Evolutionary conservation across 2,113 vertebrate genomes (phyloP).

Genomic region (Alouatta palliata): DNA sequence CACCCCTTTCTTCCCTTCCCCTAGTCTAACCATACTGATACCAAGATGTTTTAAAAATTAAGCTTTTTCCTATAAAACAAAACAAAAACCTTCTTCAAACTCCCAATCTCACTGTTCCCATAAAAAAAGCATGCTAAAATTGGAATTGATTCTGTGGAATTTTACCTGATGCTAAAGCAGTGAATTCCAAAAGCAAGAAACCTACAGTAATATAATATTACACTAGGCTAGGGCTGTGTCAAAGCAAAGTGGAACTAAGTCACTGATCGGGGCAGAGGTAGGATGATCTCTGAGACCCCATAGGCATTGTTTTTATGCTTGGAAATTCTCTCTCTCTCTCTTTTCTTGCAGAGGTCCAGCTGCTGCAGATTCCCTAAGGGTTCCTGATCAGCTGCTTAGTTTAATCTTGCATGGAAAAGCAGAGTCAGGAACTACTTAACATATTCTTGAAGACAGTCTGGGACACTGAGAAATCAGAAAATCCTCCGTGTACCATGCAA

Average conservation of each 20-base stretch:
- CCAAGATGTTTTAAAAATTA: constrained; percentile 19
- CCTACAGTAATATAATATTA: constrained; percentile 1
- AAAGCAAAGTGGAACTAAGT: constrained; percentile 51
- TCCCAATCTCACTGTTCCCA: constrained; percentile 37
- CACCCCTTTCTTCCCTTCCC: constrained; percentile 22
- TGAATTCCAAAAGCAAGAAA: constrained; percentile 60
- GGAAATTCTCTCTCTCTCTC: background rate
- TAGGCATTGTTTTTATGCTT: background rate
- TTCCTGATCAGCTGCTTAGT: constrained; percentile 65
- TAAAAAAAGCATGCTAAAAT: constrained; percentile 35
- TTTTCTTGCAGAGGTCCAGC: constrained; percentile 32
- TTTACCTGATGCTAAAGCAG: constrained; percentile 21
- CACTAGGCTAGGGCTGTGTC: background rate
- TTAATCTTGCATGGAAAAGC: constrained; percentile 63
- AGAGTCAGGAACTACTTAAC: constrained; percentile 50
- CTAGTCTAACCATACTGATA: background rate
- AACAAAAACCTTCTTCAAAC: constrained; percentile 36
- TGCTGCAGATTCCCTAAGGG: constrained; percentile 27
- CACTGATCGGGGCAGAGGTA: background rate
- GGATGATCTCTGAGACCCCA: background rate
- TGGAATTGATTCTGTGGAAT: constrained; percentile 37
- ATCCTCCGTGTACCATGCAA: background rate
- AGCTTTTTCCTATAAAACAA: constrained; percentile 30
- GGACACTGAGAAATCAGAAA: constrained; percentile 39
- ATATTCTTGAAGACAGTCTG: constrained; percentile 56